These are phyloP conservation scores for Cephus pulcher DNA, from an alignment of 2,888 invertebrate genomes.

Conservation along the genomic window DNA sequence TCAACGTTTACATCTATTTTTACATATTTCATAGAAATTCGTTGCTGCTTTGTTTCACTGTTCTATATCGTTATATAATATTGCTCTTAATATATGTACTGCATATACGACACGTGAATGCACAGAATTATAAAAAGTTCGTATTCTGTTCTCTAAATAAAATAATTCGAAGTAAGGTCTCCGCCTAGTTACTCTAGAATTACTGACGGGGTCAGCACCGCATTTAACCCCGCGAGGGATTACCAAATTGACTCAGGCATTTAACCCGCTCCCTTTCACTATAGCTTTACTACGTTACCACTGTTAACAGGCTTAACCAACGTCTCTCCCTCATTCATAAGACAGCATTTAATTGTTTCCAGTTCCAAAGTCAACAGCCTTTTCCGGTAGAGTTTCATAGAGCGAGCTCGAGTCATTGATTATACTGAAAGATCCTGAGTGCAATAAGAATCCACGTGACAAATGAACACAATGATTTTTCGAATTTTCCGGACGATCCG, in stretches of 20 bases:
- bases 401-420: not conserved
- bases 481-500: slow-evolving; percentile 17
- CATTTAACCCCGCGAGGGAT: slow-evolving; percentile 57
- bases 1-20: no score
- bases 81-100: not conserved
- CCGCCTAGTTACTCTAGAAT: slow-evolving; percentile 35
- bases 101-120: not conserved
- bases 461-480: not conserved
- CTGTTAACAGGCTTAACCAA: slow-evolving; percentile 1
- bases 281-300: not conserved
- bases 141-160: slow-evolving; percentile 16
- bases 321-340: slow-evolving; percentile 42
- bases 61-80: not conserved
- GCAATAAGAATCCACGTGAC: not conserved
- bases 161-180: slow-evolving; percentile 39
- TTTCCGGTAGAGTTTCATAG: slow-evolving; percentile 43
- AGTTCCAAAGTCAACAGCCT: slow-evolving; percentile 47
- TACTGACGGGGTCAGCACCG: slow-evolving; percentile 48
- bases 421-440: not conserved
- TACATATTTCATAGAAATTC: no score
- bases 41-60: not conserved
- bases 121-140: not conserved
- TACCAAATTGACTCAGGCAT: slow-evolving; percentile 59
- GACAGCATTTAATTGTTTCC: slow-evolving; percentile 48
- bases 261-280: slow-evolving; percentile 49